phyloP scores from a whole-genome alignment of 2,888 invertebrate species.

The Patella ulyssiponensis region DNA sequence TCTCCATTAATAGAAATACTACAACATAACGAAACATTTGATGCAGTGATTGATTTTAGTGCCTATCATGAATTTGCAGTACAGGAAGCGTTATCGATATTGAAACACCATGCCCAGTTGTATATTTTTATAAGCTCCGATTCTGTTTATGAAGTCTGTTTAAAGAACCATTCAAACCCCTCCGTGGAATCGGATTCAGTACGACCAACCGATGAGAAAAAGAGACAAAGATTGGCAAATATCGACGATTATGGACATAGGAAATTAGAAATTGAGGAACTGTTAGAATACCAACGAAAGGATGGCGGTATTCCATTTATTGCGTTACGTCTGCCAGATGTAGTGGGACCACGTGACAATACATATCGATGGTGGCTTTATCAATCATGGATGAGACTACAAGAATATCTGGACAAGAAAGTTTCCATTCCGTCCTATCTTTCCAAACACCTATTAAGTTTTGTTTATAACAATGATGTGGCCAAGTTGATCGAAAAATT shows the following conservation, averaged over 20 bases:
- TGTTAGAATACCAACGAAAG: conserved; percentile 54
- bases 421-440: conserved; percentile 65
- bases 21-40: conserved; percentile 59
- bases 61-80: conserved; percentile 71
- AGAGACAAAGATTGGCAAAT: conserved; percentile 51
- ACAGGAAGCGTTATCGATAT: conserved; percentile 62
- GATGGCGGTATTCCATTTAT: conserved; percentile 66
- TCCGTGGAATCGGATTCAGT: conserved; percentile 70
- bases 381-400: conserved; percentile 72
- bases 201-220: conserved; percentile 66
- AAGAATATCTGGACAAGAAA: conserved; percentile 55
- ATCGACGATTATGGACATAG: conserved; percentile 72
- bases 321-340: conserved; percentile 73
- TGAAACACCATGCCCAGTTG: conserved; percentile 64
- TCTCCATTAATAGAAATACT: conserved; percentile 51
- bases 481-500: conserved; percentile 64
- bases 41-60: conserved; percentile 73
- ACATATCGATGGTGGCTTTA: conserved; percentile 74
- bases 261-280: conserved; percentile 73
- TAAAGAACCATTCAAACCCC: conserved; percentile 51
- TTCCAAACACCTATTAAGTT: conserved; percentile 66
- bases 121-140: conserved; percentile 74
- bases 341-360: conserved; percentile 73
- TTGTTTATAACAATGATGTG: conserved; percentile 73
- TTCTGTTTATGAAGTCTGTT: conserved; percentile 74